These are phyloP conservation scores for Pungitius pungitius DNA, from an alignment of 2,113 vertebrate species.

Conservation along the genomic window DNA sequence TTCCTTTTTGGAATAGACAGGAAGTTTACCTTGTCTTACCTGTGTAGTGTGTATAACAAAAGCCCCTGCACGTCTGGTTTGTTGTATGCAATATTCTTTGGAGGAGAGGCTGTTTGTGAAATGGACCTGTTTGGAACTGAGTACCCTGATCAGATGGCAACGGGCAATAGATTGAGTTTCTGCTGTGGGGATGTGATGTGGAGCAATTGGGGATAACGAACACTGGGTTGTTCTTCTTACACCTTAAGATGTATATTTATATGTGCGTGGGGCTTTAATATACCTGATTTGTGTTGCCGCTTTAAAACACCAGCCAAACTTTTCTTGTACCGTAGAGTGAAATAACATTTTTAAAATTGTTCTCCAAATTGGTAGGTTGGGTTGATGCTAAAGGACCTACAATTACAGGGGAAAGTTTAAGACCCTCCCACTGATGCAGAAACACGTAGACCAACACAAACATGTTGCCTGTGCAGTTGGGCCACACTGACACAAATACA, in stretches of 20 bases:
- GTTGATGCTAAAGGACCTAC: slow-evolving; percentile 38
- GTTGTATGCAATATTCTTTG: slow-evolving; percentile 34
- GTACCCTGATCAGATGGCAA: slow-evolving; percentile 19
- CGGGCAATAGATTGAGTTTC: slow-evolving; percentile 8
- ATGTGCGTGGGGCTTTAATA: background rate
- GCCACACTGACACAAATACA: background rate
- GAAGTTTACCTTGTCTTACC: slow-evolving; percentile 40
- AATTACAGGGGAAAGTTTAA: slow-evolving; percentile 59
- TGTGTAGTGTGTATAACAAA: background rate
- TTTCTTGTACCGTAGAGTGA: slow-evolving; percentile 33
- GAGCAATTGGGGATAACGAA: slow-evolving; percentile 4
- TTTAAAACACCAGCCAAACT: slow-evolving; percentile 1
- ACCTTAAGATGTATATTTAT: slow-evolving; percentile 24
- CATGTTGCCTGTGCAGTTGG: slow-evolving; percentile 16
- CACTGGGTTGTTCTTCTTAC: slow-evolving; percentile 6
- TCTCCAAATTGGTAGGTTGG: slow-evolving; percentile 63
- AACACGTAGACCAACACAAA: slow-evolving; percentile 40
- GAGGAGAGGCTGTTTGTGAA: slow-evolving; percentile 33
- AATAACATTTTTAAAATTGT: slow-evolving; percentile 57
- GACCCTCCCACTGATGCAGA: slow-evolving; percentile 31
- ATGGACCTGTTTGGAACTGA: slow-evolving; percentile 23
- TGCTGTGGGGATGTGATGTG: slow-evolving; percentile 20
- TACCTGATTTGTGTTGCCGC: background rate
- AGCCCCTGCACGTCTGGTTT: slow-evolving; percentile 6
- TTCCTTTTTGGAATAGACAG: slow-evolving; percentile 40